Base-by-base conservation (phyloP, 2,888 invertebrate species). In the Iselma pallidipennis region DNA sequence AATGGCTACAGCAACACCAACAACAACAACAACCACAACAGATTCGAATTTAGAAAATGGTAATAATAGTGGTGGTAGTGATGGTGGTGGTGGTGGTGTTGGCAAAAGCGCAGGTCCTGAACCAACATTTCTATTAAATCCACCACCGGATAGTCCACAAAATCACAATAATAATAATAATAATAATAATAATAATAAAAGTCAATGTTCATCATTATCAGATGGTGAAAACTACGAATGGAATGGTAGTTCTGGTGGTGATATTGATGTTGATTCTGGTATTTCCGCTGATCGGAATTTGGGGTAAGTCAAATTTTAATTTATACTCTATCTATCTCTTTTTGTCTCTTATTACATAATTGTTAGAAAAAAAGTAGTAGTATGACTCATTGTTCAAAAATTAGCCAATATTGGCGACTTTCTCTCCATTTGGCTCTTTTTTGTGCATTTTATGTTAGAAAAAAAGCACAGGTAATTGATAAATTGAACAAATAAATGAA, bases 141-240 rank as follows among this genome's bases (percentile, higher is more conserved):
- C 63, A 31, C 23, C 53, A 56, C 59, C 59, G 53, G 64, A 64
- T 49, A 79, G 75, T 65, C 81, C 59, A 78, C 84, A n/a, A 83
- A 85, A 10, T 83, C 86, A 77, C 84, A 76, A 70, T 81, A 57
- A 26, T 19, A 58, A 85, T 56, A 71, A 74, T 65, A 74, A 68
- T 54, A 76, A 70, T 81, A 57, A 26, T 19, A 58, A 85, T 56
- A 71, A 74, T 65, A 74, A 68, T 54, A 81, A 78, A 73, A 83
- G 83, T 74, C 83, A 83, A 72, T 84, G 83, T 74, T 83, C 83
- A 42, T 85, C 85, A 59, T 84, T 91, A 69, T 91, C 91, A 4
- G 92, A 92, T 74, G 90, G 89, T 10, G 92, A 92, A 79, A 92
- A 90, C 80, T 92, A 89, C 81, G 92, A 92, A 79, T 92, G 92